A percentile compares a stretch with the other conserved stretches of the same genome.
Evolutionary conservation across 2,113 vertebrate species (phyloP).

Genomic region (Pseudonaja textilis): DNA sequence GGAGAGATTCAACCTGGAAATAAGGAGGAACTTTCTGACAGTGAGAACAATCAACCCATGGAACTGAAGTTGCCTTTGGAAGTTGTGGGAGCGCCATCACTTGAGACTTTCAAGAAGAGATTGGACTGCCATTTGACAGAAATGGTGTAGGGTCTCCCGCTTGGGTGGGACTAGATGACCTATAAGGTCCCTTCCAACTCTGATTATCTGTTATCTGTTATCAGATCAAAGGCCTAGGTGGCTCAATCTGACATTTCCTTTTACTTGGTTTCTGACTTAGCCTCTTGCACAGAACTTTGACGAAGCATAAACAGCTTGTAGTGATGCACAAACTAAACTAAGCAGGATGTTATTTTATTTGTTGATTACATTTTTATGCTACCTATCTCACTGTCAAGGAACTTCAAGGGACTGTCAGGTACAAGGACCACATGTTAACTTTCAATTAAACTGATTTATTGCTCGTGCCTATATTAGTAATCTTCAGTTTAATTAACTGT

Average conservation of each 20-base stretch:
- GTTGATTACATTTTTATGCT: neutral
- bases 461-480: neutral
- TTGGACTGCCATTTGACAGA: no score
- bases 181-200: no score
- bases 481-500: neutral
- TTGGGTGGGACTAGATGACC: no score
- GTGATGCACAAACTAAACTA: neutral
- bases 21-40: no score
- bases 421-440: neutral
- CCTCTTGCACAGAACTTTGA: neutral
- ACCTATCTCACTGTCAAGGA: neutral
- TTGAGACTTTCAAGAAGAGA: no score
- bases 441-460: neutral
- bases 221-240: neutral
- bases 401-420: neutral
- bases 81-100: no score
- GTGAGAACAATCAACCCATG: no score
- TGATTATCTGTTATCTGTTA: no score
- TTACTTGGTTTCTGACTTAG: neutral
- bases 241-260: neutral
- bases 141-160: no score
- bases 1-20: no score
- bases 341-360: neutral
- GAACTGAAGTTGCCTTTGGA: no score
- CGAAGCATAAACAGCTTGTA: neutral